phyloP scores from a whole-genome alignment of 2,888 invertebrate genomes.

The Acanthosepion pharaonis region DNA sequence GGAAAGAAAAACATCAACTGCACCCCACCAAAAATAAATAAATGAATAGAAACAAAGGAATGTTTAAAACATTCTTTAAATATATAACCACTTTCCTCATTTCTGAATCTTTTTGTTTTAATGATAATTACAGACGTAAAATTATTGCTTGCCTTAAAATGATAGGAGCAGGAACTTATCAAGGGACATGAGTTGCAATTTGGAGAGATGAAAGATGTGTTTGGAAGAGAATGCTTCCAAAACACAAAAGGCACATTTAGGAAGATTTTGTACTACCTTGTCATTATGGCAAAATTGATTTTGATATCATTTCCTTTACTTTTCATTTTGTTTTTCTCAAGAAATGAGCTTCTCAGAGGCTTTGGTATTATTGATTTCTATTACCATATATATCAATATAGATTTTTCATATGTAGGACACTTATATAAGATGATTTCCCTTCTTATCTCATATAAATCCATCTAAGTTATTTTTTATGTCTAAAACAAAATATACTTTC shows the following conservation, averaged over 20 bases:
- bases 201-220: neutral
- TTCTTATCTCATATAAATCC: neutral
- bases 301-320: neutral
- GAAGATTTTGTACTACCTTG: neutral
- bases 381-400: neutral
- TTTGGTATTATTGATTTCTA: neutral
- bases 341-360: neutral
- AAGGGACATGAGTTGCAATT: neutral
- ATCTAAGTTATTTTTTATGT: neutral
- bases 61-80: neutral
- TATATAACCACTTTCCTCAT: neutral
- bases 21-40: neutral
- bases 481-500: neutral
- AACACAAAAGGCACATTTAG: neutral
- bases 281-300: neutral
- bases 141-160: neutral
- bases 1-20: neutral
- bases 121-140: neutral
- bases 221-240: neutral
- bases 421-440: neutral
- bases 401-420: neutral
- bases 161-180: neutral
- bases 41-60: neutral
- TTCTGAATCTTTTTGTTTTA: neutral
- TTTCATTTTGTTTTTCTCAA: neutral